Evolutionary conservation across 2,113 vertebrate genomes (phyloP).

Genomic region (Microtus pennsylvanicus): DNA sequence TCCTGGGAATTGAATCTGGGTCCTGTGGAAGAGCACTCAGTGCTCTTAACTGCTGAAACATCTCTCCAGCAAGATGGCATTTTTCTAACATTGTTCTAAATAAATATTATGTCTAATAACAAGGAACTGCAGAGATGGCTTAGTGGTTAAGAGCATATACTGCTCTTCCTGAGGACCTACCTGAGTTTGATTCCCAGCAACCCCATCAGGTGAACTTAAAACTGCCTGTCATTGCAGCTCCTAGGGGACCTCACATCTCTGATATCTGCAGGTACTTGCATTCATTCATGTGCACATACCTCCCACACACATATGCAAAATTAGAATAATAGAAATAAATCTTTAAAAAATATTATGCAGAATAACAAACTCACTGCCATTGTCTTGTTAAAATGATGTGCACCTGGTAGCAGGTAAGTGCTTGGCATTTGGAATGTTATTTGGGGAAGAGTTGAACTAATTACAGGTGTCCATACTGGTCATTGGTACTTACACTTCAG

Average conservation of each 20-base stretch:
- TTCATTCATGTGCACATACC: neutral
- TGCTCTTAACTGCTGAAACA: neutral
- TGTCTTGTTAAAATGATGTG: neutral
- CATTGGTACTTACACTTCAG: neutral
- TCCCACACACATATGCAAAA: neutral
- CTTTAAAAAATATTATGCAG: neutral
- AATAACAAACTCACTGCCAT: constrained; percentile 19
- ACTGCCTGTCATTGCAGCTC: neutral
- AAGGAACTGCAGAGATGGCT: neutral
- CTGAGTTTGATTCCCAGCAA: neutral
- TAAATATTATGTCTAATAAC: neutral
- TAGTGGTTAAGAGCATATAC: neutral
- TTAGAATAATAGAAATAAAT: neutral
- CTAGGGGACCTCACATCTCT: neutral
- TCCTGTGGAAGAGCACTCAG: neutral
- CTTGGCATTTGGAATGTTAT: constrained; percentile 21
- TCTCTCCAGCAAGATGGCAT: neutral
- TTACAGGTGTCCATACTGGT: neutral
- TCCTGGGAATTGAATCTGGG: neutral
- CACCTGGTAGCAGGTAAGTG: constrained; percentile 26
- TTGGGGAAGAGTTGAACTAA: neutral
- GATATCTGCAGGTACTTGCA: neutral
- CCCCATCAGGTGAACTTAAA: neutral
- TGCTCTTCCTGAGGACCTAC: neutral
- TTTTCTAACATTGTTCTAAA: neutral